Conservation (phyloP, 2,888 invertebrate species). For the Falcaria lacertinaria region DNA sequence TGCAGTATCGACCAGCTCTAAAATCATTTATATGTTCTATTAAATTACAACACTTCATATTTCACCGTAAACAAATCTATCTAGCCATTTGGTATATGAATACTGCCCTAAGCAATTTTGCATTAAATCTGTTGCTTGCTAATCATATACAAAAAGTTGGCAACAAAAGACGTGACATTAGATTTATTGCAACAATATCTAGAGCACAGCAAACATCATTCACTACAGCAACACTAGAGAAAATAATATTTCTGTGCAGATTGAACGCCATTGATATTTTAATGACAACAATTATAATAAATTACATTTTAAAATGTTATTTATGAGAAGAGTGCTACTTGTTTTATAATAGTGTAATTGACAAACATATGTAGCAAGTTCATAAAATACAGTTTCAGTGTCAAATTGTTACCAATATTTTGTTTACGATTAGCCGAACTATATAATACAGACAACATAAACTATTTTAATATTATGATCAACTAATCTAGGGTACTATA, state of each 20-base stretch:
- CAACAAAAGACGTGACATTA: background rate
- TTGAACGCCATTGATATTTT: too few species aligned
- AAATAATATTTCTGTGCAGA: too few species aligned
- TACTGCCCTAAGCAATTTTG: conserved; percentile 63
- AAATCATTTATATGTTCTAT: conserved; percentile 11
- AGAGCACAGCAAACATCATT: too few species aligned
- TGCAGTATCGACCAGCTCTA: conserved; percentile 18
- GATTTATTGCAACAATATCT: too few species aligned
- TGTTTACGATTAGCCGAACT: background rate
- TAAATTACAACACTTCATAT: conserved; percentile 21
- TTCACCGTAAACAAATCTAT: conserved; percentile 51
- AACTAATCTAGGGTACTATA: background rate
- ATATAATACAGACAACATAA: background rate
- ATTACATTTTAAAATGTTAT: too few species aligned
- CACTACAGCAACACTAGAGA: too few species aligned
- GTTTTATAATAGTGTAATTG: too few species aligned
- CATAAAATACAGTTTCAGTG: too few species aligned
- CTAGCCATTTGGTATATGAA: conserved; percentile 70
- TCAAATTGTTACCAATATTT: background rate
- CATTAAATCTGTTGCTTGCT: conserved; percentile 20
- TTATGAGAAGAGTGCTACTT: too few species aligned
- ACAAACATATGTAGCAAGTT: too few species aligned
- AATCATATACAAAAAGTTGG: conserved; percentile 14
- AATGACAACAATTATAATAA: too few species aligned
- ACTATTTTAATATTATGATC: background rate